Base-by-base conservation (phyloP, 2,113 vertebrate genomes). In the Poeciliopsis occidentalis region DNA sequence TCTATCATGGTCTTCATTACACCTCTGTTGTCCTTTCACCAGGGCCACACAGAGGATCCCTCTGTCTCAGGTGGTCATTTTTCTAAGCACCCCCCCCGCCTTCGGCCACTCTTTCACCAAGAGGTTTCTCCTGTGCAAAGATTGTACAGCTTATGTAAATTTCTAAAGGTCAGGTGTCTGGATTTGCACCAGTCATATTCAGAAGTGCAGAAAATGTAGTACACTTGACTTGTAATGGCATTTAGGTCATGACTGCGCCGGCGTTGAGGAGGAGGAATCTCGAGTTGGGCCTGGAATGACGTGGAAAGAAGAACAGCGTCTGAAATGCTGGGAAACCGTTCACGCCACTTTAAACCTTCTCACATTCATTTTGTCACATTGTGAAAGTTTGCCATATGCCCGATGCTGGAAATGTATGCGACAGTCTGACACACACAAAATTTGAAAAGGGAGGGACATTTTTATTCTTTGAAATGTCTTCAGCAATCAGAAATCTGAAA, bases 1-100 rank as follows among this genome's bases (percentile, higher is more conserved):
- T 85, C 75, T 88, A 89, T 92, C 87, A 75, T 30, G 37, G 60
- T 70, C 75, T 83, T 90, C 79, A 88, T 90, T 91, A 87, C 79
- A 73, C 62, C 76, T 73, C 67, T 76, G 79, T 85, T 82, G 78
- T 90, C 78, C 68, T 76, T 67, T 88, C 71, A 51, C 60, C 79
- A 62, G 87, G 87, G 63, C 68, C 69, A 85, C 76, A 89, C 60
- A 89, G 78, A 77, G 70, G 72, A 75, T 80, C 37, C 37, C 44
- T 81, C 69, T 89, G 78, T 89, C 75, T 80, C 81, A 41, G 54
- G 66, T 67, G 79, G 71, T 62, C 73, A 29, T 61, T 51, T 60
- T 63, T 67, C 65, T 1, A 51, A 67, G 34, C 8, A 34, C 8
- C 67, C 73, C 44, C 6, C 75, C 7, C 32, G 0, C 1, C 32